Evolutionary conservation across 2,113 vertebrate species (phyloP), one percentile per base, ranked within the genome.

Genomic region (Pelecanoides urinatrix): DNA sequence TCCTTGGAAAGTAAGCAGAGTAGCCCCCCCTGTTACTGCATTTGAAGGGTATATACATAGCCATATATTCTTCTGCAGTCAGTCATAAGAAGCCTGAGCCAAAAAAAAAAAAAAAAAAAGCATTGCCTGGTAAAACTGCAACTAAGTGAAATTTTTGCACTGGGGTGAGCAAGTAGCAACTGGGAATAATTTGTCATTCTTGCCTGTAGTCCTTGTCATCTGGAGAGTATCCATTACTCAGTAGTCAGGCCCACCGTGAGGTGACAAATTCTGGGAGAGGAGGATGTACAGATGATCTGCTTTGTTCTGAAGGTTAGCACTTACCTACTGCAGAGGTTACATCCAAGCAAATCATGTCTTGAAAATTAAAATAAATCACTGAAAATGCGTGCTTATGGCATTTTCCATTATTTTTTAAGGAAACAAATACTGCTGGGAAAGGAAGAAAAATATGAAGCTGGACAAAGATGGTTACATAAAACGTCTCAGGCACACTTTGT

Each of bases 1-100:
- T 63, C 83, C 86, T 84, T 87, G 79, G 65, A 94, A 95, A 90
- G 76, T 52, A 94, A 93, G 63, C 85, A 92, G 65, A 93, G 93
- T 72, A 61, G 17, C 50, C 70, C 45, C 45, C 58, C 56, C 44
- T 80, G 49, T 75, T 83, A 84, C 36, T 84, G 40, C 32, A 61
- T 92, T 89, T 89, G 53, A 63, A 78, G 53, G 29, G 19, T 78
- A 22, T 45, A 34, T 53, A 79, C 62, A 82, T 53, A 93, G 21
- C 7, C 40, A 42, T 36, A 72, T 68, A 96, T 68, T 71, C 50
- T 71, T 88, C 68, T 72, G 44, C 76, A 81, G 40, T 75, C 63
- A 75, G 36, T 42, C 79, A 36, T 27, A 75, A 68, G 44, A 89
- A 91, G 19, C 11, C 36, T 21, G 6, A 96, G 68, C 21, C 22